phyloP scores from a whole-genome alignment of 2,113 vertebrate genomes.

The Paramisgurnus dabryanus region DNA sequence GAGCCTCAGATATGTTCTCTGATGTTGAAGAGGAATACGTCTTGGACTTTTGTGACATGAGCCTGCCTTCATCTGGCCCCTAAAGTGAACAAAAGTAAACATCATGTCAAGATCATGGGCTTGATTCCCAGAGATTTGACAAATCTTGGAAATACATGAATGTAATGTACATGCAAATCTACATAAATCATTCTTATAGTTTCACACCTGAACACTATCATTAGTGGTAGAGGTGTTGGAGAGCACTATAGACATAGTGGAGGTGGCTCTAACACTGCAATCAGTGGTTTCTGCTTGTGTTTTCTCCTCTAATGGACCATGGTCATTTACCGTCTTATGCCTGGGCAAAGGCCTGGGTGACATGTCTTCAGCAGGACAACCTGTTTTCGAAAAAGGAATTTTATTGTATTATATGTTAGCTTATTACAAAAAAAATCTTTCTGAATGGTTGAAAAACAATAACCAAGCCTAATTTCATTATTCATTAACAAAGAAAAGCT shows the following conservation, averaged over 20 bases:
- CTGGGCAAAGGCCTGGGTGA: conserved; percentile 76
- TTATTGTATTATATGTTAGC: neutral
- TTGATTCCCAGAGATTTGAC: too few relatives aligned
- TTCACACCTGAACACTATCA: conserved; percentile 64
- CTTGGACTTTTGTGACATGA: conserved; percentile 47
- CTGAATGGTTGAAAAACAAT: neutral
- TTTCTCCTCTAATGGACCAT: conserved; percentile 55
- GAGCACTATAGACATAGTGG: conserved; percentile 58
- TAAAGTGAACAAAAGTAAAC: conserved; percentile 53
- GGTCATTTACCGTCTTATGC: conserved; percentile 62
- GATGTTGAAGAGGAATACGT: conserved; percentile 51
- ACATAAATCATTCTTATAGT: neutral
- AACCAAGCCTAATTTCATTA: too few relatives aligned
- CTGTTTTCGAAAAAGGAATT: conserved; percentile 48
- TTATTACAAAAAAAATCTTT: neutral
- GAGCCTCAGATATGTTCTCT: conserved; percentile 52
- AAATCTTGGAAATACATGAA: too few relatives aligned
- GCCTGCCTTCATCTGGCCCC: conserved; percentile 61
- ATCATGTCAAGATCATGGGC: too few relatives aligned
- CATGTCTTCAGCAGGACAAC: conserved; percentile 55
- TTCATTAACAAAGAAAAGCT: too few relatives aligned
- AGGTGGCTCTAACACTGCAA: conserved; percentile 56
- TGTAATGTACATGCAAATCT: neutral
- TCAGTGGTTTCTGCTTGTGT: conserved; percentile 52
- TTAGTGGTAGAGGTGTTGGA: conserved; percentile 48